Conservation (phyloP, 2,797 vertebrate species). For the Cossypha heuglini region DNA sequence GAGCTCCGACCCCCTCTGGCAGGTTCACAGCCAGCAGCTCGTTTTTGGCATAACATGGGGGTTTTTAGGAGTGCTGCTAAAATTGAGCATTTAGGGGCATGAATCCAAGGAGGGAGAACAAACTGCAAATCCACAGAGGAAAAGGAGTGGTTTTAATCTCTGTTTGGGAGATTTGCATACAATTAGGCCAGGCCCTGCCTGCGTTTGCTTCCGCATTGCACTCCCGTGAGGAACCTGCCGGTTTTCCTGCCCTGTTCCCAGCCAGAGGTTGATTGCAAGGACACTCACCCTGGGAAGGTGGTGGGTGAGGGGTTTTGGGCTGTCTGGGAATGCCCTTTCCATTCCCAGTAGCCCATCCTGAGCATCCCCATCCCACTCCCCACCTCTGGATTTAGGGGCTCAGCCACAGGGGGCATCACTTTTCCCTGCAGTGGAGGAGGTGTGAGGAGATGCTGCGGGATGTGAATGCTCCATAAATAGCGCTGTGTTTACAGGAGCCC, state of each 20-base stretch:
- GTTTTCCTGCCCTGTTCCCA: conserved; percentile 41
- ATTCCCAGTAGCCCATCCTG: not conserved
- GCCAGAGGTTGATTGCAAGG: conserved; percentile 14
- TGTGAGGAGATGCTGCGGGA: not conserved
- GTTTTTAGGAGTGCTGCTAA: not conserved
- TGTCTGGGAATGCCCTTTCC: not conserved
- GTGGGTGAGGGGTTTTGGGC: rapidly evolving
- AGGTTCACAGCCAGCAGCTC: not conserved
- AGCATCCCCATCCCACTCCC: not conserved
- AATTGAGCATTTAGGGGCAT: not conserved
- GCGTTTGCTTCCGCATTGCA: not conserved
- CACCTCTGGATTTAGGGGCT: not conserved
- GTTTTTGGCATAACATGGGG: not conserved
- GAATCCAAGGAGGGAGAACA: not conserved
- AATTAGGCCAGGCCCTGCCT: conserved; percentile 3
- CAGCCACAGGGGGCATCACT: not conserved
- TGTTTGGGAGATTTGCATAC: conserved; percentile 41
- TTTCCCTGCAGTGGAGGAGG: not conserved
- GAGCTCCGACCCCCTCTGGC: not conserved
- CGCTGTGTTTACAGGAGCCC: not conserved
- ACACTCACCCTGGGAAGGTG: not conserved
- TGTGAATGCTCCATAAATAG: not conserved
- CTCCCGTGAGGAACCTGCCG: conserved; percentile 7
- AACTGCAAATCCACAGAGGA: not conserved
- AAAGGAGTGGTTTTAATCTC: conserved; percentile 31